phyloP scores from a whole-genome alignment of 1,140 invertebrate genomes.

The Leucophenga varia region DNA sequence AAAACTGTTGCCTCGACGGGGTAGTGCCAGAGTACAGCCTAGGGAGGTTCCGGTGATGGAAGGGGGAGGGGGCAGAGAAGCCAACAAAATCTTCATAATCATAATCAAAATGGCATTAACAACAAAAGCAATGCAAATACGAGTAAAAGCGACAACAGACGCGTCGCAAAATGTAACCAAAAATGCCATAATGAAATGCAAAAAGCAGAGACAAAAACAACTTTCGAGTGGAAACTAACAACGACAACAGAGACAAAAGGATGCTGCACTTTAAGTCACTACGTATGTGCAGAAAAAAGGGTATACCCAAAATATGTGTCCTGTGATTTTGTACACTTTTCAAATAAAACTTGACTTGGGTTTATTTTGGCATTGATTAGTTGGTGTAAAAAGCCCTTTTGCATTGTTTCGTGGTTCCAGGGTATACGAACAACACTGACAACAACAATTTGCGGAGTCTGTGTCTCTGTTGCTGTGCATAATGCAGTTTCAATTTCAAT shows the following conservation, averaged over 20 bases:
- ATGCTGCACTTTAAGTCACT: neutral
- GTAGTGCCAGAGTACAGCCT: constrained; percentile 3
- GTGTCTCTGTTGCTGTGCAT: constrained; percentile 28
- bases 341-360: too few species aligned
- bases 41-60: neutral
- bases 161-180: constrained; percentile 46
- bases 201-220: constrained; percentile 25
- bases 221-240: constrained; percentile 10
- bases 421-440: constrained; percentile 9
- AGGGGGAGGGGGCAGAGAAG: constrained; percentile 11
- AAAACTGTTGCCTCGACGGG: constrained; percentile 30
- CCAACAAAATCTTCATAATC: constrained; percentile 49
- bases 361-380: too few species aligned
- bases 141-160: constrained; percentile 42
- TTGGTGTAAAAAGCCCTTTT: too few species aligned
- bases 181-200: constrained; percentile 49
- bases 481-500: constrained; percentile 54
- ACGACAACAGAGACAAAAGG: neutral
- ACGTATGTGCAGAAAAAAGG: too few species aligned
- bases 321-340: too few species aligned
- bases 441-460: constrained; percentile 26
- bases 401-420: too few species aligned
- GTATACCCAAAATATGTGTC: too few species aligned
- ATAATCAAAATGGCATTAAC: constrained; percentile 54
- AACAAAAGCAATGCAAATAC: constrained; percentile 53